A percentile compares a stretch with the other conserved stretches of the same genome.
phyloP scores from a whole-genome alignment of 2,888 invertebrate species.

The Athalia rosae region DNA sequence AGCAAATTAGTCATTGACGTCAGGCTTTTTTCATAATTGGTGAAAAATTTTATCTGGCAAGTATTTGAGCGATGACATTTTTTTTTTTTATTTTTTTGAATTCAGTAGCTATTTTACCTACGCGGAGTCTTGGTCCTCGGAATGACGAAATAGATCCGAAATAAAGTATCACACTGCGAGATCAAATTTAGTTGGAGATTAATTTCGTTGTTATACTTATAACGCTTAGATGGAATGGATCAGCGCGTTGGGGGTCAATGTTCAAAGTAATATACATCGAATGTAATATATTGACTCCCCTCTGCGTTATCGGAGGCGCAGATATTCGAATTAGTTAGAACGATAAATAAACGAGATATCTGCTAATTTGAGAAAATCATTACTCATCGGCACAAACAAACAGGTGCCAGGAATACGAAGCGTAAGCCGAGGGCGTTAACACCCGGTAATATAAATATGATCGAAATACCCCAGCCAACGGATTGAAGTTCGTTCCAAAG shows the following conservation, averaged over 20 bases:
- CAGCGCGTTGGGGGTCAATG: slow-evolving; percentile 27
- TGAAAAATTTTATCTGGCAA: neutral
- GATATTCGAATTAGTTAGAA: slow-evolving; percentile 20
- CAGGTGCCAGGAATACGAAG: slow-evolving; percentile 25
- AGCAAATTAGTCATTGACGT: neutral
- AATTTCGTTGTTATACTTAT: too few species aligned
- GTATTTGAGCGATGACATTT: neutral
- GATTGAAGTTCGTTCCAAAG: too few species aligned
- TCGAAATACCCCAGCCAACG: neutral
- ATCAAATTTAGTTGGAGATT: too few species aligned
- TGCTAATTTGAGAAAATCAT: slow-evolving; percentile 16
- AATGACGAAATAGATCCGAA: too few species aligned
- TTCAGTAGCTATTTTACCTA: too few species aligned
- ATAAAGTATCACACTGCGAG: neutral
- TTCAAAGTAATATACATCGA: slow-evolving; percentile 22
- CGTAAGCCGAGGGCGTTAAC: slow-evolving; percentile 34
- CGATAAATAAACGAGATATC: slow-evolving; percentile 21
- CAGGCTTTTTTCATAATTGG: neutral
- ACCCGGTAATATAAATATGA: slow-evolving; percentile 17
- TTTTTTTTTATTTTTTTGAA: too few species aligned
- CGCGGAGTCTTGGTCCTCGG: too few species aligned
- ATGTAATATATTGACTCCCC: neutral
- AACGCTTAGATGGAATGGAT: neutral
- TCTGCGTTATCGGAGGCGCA: slow-evolving; percentile 4
- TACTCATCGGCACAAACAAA: slow-evolving; percentile 32